Conservation (phyloP, 1,140 invertebrate genomes). For the Parasteatoda tepidariorum region DNA sequence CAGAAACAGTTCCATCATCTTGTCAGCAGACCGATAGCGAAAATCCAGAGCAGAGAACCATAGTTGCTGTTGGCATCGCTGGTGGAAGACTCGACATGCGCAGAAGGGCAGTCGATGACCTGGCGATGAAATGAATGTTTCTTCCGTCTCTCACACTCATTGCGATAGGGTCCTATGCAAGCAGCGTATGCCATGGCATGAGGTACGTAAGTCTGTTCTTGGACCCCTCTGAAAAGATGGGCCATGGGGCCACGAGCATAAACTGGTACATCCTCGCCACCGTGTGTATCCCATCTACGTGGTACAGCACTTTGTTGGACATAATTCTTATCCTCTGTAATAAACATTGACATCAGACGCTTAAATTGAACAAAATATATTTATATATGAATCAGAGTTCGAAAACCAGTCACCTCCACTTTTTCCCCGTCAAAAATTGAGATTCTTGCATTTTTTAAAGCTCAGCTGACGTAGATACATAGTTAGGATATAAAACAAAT, state of each 20-base stretch:
- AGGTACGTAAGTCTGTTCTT: slow-evolving; percentile 91
- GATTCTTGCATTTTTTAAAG: no score
- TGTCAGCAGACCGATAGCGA: not conserved
- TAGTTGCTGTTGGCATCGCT: not conserved
- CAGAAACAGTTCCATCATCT: slow-evolving; percentile 26
- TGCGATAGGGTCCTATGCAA: slow-evolving; percentile 67
- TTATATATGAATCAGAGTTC: not conserved
- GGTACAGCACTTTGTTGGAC: slow-evolving; percentile 55
- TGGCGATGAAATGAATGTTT: slow-evolving; percentile 6
- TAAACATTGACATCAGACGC: not conserved
- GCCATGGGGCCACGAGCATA: slow-evolving; percentile 80
- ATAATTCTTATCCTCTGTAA: slow-evolving; percentile 55
- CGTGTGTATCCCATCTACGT: slow-evolving; percentile 49
- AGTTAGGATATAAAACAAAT: no score
- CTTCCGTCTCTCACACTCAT: slow-evolving; percentile 32
- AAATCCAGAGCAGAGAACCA: slow-evolving; percentile 1
- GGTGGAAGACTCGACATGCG: slow-evolving; percentile 13
- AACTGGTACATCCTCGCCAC: slow-evolving; percentile 80
- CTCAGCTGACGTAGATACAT: no score
- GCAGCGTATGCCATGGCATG: slow-evolving; percentile 79
- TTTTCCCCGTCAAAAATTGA: no score
- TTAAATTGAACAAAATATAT: not conserved
- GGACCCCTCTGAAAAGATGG: slow-evolving; percentile 87
- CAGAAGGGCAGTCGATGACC: slow-evolving; percentile 35
- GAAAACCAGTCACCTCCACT: no score